These are phyloP conservation scores for Allochrocebus solatus DNA, from an alignment of 2,797 vertebrate genomes.

Conservation along the genomic window DNA sequence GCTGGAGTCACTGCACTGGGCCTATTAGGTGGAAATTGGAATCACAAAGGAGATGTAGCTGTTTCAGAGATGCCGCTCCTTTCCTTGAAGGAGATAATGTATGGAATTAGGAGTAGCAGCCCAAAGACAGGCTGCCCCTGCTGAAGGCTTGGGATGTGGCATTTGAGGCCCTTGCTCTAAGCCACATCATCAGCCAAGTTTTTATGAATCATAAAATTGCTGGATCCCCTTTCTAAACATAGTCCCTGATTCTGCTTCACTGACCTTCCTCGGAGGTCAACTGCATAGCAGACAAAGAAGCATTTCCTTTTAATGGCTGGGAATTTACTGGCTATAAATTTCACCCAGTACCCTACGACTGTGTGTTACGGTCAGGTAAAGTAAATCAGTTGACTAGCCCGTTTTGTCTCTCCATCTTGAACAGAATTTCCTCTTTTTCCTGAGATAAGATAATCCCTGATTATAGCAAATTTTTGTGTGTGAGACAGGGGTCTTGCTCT, in stretches of 20 bases:
- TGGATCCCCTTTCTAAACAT: slow-evolving; percentile 4
- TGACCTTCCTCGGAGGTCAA: background rate
- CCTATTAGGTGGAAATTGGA: background rate
- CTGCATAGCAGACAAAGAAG: background rate
- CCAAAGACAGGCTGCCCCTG: background rate
- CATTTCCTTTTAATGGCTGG: slow-evolving; percentile 16
- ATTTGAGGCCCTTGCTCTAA: background rate
- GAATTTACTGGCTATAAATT: slow-evolving; percentile 17
- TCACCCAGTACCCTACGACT: background rate
- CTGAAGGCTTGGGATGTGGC: background rate
- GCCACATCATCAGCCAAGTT: background rate
- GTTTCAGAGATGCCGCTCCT: background rate
- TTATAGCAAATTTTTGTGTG: background rate
- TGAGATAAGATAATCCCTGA: background rate
- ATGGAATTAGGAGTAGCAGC: background rate
- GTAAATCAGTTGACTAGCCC: background rate
- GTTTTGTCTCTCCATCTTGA: background rate
- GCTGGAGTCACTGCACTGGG: background rate
- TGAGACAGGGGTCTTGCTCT: background rate
- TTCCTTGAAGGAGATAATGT: background rate
- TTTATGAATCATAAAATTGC: slow-evolving; percentile 48
- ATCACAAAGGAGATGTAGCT: background rate
- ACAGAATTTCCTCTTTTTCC: background rate
- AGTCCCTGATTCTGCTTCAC: slow-evolving; percentile 23
- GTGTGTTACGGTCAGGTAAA: background rate